Conservation (phyloP, 2,797 vertebrate genomes). For the Coregonus sp. region DNA sequence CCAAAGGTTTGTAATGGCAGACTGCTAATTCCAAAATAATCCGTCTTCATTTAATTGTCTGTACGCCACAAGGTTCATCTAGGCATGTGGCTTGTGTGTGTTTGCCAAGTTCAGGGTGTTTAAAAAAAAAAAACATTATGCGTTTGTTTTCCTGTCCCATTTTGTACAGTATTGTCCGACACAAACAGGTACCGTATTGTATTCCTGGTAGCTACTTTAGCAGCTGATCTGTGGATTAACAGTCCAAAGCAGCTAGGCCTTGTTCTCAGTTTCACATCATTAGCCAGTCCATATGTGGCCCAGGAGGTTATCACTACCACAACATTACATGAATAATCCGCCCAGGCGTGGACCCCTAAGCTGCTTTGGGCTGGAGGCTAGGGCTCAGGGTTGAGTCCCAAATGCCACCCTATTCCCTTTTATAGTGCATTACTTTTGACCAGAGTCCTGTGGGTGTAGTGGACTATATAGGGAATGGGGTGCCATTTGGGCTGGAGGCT, state of each 20-base stretch:
- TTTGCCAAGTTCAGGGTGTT: slow-evolving; percentile 8
- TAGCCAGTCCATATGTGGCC: slow-evolving; percentile 69
- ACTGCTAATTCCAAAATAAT: slow-evolving; percentile 25
- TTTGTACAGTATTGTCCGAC: neutral
- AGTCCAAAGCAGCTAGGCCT: slow-evolving; percentile 40
- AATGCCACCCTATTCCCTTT: neutral
- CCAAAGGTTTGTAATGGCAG: slow-evolving; percentile 11
- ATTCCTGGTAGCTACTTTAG: slow-evolving; percentile 40
- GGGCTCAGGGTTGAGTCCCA: slow-evolving; percentile 34
- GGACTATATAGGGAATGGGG: neutral
- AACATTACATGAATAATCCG: slow-evolving; percentile 67
- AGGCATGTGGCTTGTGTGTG: neutral
- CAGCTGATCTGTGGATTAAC: slow-evolving; percentile 42
- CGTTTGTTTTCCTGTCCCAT: neutral
- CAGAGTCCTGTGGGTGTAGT: neutral
- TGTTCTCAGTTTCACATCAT: slow-evolving; percentile 65
- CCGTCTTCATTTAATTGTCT: slow-evolving; percentile 9
- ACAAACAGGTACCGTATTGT: slow-evolving; percentile 35
- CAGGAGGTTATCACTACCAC: slow-evolving; percentile 66
- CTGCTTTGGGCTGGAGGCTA: slow-evolving; percentile 45
- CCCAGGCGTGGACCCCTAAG: slow-evolving; percentile 58
- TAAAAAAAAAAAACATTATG: neutral
- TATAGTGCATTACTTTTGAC: neutral
- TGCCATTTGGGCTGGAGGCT: neutral
- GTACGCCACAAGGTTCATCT: neutral